Evolutionary conservation across 2,113 vertebrate species (phyloP).

Genomic region (Acanthochromis polyacanthus): DNA sequence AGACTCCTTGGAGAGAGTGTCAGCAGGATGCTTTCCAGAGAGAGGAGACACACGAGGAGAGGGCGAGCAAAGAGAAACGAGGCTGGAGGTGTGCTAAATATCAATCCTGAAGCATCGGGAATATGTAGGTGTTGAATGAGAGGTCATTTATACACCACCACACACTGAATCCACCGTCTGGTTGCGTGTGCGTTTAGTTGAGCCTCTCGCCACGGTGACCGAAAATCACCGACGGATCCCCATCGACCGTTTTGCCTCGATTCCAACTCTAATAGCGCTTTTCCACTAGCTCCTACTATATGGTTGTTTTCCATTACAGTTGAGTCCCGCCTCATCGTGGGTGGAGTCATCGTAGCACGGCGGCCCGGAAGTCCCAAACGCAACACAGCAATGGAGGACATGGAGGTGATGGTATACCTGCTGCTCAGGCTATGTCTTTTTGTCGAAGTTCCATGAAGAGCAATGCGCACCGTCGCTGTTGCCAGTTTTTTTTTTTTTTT

Average conservation of each 20-base stretch:
- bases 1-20: slow-evolving; percentile 78
- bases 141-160: slow-evolving; percentile 51
- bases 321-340: too few relatives aligned
- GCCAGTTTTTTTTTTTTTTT: too few relatives aligned
- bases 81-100: slow-evolving; percentile 10
- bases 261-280: slow-evolving; percentile 21
- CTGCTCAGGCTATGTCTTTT: too few relatives aligned
- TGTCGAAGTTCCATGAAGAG: too few relatives aligned
- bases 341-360: too few relatives aligned
- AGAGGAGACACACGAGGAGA: slow-evolving; percentile 59
- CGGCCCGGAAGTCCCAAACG: too few relatives aligned
- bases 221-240: slow-evolving; percentile 51
- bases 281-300: too few relatives aligned
- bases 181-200: slow-evolving; percentile 32
- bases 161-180: slow-evolving; percentile 21
- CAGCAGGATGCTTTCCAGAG: slow-evolving; percentile 78
- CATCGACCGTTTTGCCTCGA: slow-evolving; percentile 34
- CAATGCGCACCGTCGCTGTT: too few relatives aligned
- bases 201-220: slow-evolving; percentile 38
- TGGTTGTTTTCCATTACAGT: too few relatives aligned
- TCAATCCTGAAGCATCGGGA: slow-evolving; percentile 37
- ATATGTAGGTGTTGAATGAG: slow-evolving; percentile 49
- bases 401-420: too few relatives aligned
- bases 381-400: too few relatives aligned
- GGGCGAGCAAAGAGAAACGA: slow-evolving; percentile 24